These are phyloP conservation scores for Ceratotherium simum DNA, from an alignment of 2,113 vertebrate genomes.

Conservation along the genomic window DNA sequence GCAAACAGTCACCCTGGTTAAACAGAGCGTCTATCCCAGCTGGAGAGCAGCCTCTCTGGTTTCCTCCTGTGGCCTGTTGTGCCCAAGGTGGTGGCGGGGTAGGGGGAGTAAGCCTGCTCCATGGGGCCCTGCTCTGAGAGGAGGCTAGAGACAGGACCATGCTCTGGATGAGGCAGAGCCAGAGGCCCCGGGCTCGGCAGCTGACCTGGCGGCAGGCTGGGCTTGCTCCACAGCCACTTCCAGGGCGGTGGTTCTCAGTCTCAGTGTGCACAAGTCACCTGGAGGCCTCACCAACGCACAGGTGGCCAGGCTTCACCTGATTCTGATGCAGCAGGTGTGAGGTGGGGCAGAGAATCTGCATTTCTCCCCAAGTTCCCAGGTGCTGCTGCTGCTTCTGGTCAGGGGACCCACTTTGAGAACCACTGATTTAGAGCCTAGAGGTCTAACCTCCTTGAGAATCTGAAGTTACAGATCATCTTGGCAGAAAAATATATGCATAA, in stretches of 20 bases:
- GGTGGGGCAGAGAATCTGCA: not conserved
- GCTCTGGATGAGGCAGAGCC: not conserved
- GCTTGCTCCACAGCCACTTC: not conserved
- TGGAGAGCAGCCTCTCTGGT: not conserved
- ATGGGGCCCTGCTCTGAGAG: not conserved
- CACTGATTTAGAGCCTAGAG: not conserved
- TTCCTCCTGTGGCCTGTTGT: not conserved
- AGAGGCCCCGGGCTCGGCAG: not conserved
- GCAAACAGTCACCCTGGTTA: not conserved
- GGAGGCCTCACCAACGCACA: not conserved
- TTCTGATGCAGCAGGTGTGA: not conserved
- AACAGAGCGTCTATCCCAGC: not conserved
- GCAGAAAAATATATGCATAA: not conserved
- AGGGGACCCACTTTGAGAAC: not conserved
- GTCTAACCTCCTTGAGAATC: not conserved
- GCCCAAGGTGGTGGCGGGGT: not conserved
- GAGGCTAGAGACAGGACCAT: not conserved
- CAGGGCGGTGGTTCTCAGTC: not conserved
- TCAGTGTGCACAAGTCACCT: rapidly evolving
- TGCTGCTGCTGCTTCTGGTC: not conserved
- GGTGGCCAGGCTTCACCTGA: not conserved
- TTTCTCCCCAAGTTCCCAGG: not conserved
- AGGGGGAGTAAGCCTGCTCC: not conserved
- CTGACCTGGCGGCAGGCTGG: not conserved
- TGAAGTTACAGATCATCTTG: not conserved